These are phyloP conservation scores for Latheticus oryzae DNA, from an alignment of 2,888 invertebrate genomes.

Conservation along the genomic window DNA sequence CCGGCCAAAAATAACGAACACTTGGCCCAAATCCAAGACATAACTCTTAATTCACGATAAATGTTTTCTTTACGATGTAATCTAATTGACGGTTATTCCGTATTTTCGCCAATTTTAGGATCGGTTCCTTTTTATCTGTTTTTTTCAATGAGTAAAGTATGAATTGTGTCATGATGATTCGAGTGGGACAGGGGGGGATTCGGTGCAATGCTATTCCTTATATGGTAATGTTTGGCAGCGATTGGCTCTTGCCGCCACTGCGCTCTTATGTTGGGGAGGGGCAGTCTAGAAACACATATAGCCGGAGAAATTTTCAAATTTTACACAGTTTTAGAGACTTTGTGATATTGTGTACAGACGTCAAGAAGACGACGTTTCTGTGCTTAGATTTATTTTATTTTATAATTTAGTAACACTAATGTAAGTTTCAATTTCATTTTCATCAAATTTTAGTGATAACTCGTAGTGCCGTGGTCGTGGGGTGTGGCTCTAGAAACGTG, in stretches of 20 bases:
- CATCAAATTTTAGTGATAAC: slow-evolving; percentile 51
- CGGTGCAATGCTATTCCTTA: slow-evolving; percentile 79
- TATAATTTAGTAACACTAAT: slow-evolving; percentile 15
- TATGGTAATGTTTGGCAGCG: slow-evolving; percentile 79
- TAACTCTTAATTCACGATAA: not conserved
- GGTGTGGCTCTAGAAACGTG: slow-evolving; percentile 26
- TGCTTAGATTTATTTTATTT: slow-evolving; percentile 22
- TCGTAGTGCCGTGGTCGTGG: slow-evolving; percentile 11
- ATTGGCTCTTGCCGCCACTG: slow-evolving; percentile 70
- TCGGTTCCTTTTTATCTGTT: not conserved
- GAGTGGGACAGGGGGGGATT: slow-evolving; percentile 61
- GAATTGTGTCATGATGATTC: slow-evolving; percentile 56
- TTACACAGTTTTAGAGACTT: slow-evolving; percentile 59
- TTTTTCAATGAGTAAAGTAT: slow-evolving; percentile 30
- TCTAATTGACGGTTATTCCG: too few species aligned
- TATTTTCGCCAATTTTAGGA: slow-evolving; percentile 9
- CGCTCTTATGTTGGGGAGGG: slow-evolving; percentile 66
- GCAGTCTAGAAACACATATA: slow-evolving; percentile 71
- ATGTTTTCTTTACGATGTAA: too few species aligned
- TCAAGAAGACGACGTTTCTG: slow-evolving; percentile 8
- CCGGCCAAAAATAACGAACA: slow-evolving; percentile 17
- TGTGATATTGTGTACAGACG: slow-evolving; percentile 58
- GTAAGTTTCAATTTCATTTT: slow-evolving; percentile 17
- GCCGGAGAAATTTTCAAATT: slow-evolving; percentile 56
- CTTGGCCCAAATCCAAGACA: slow-evolving; percentile 15